Conservation (phyloP, 1,140 invertebrate species). For the Pygmarrhopalites habei region DNA sequence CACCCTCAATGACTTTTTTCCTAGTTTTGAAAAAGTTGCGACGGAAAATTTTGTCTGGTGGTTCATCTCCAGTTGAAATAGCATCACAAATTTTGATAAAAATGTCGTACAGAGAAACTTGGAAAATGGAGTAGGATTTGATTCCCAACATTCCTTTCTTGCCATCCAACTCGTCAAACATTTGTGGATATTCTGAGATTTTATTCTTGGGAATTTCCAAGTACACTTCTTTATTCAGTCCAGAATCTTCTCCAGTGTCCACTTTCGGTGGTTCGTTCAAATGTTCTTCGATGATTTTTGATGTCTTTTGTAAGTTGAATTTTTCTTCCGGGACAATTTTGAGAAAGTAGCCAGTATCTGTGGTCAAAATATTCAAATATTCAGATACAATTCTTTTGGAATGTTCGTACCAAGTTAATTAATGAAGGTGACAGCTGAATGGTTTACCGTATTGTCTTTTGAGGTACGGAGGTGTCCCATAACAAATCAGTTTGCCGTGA, state of each 20-base stretch:
- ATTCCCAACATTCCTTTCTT: slow-evolving; percentile 16
- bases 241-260: background rate
- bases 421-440: no score
- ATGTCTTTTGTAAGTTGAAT: background rate
- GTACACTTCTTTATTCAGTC: background rate
- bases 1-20: slow-evolving; percentile 5
- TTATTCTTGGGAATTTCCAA: slow-evolving; percentile 11
- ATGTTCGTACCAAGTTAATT: no score
- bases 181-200: slow-evolving; percentile 8
- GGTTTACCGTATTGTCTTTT: slow-evolving; percentile 27
- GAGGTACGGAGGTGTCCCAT: slow-evolving; percentile 17
- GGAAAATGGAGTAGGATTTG: slow-evolving; percentile 9
- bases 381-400: no score
- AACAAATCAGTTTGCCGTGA: slow-evolving; percentile 33
- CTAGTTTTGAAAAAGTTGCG: slow-evolving; percentile 9
- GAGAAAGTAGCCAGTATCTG: slow-evolving; percentile 34
- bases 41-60: slow-evolving; percentile 25
- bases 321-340: background rate
- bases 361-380: background rate
- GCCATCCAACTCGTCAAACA: slow-evolving; percentile 24
- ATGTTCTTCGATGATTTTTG: slow-evolving; percentile 3
- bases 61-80: slow-evolving; percentile 9
- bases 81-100: slow-evolving; percentile 34
- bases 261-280: slow-evolving; percentile 9
- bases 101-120: slow-evolving; percentile 24